Percentiles rank a stretch among this genome's conserved stretches.
Conservation (phyloP, 2,797 vertebrate genomes). For the Poliocrania exsul region DNA sequence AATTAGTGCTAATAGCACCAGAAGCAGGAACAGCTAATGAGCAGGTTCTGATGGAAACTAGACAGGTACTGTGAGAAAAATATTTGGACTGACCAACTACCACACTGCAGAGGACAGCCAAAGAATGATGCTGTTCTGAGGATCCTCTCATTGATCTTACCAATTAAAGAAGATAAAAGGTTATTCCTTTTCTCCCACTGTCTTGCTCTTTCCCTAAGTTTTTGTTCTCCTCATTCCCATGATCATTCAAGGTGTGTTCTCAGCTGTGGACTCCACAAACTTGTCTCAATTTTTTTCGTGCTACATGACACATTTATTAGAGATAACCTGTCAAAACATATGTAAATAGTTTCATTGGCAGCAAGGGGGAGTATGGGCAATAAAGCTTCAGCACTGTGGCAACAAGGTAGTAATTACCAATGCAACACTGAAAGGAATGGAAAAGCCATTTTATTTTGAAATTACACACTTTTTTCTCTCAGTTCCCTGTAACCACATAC, state of each 20-base stretch:
- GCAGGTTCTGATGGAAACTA: background rate
- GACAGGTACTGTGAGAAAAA: background rate
- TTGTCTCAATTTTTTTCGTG: background rate
- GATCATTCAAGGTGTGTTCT: background rate
- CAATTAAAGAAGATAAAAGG: background rate
- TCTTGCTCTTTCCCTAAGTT: background rate
- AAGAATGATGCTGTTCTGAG: background rate
- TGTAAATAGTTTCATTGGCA: background rate
- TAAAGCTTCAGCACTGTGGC: background rate
- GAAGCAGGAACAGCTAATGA: background rate
- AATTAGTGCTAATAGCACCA: background rate
- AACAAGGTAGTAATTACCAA: background rate
- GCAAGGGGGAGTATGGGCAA: background rate
- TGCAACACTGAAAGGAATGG: background rate
- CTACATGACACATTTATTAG: background rate
- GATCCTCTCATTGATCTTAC: background rate
- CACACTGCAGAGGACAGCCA: background rate
- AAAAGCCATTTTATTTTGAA: background rate
- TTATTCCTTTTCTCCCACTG: background rate
- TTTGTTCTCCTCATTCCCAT: rapidly evolving
- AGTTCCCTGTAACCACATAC: background rate
- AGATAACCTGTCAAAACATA: background rate
- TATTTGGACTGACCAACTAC: background rate
- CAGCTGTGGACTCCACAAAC: background rate
- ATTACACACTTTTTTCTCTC: background rate